phyloP scores from a whole-genome alignment of 2,888 invertebrate genomes.

The Tridacna crocea region DNA sequence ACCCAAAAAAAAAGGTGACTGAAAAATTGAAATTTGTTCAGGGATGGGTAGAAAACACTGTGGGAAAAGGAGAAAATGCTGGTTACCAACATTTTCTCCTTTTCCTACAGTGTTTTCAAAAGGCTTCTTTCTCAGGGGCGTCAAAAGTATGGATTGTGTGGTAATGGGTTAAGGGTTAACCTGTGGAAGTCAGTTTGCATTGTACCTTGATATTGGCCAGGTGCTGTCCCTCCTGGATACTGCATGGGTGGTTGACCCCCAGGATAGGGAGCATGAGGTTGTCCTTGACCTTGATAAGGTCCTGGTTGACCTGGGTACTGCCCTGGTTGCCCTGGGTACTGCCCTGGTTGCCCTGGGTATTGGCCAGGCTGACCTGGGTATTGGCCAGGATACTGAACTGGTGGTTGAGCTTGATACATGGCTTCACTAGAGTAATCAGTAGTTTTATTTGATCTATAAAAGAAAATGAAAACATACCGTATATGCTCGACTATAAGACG shows the following conservation, averaged over 20 bases:
- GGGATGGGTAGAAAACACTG: too few relatives aligned
- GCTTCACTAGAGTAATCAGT: not conserved
- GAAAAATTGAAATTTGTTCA: too few relatives aligned
- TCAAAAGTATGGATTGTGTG: too few relatives aligned
- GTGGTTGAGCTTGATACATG: constrained; percentile 42
- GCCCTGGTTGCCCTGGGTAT: constrained; percentile 45
- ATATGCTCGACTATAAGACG: too few relatives aligned
- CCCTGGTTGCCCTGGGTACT: constrained; percentile 25
- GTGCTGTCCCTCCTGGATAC: constrained; percentile 25
- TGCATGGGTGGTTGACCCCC: constrained; percentile 18
- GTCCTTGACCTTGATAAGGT: constrained; percentile 14
- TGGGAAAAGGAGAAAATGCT: too few relatives aligned
- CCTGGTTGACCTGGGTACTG: constrained; percentile 26
- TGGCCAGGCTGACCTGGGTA: constrained; percentile 27
- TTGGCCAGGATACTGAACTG: constrained; percentile 26
- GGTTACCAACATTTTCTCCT: too few relatives aligned
- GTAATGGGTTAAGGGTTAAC: too few relatives aligned
- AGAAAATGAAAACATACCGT: not conserved
- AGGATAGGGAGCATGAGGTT: not conserved
- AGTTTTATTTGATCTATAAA: not conserved
- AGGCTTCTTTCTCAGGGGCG: too few relatives aligned
- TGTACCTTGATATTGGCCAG: constrained; percentile 37
- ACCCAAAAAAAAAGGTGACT: too few relatives aligned
- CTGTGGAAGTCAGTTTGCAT: constrained; percentile 16
- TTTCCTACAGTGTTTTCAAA: too few relatives aligned